Evolutionary conservation across 2,888 invertebrate genomes (phyloP).

Genomic region (Actias luna): DNA sequence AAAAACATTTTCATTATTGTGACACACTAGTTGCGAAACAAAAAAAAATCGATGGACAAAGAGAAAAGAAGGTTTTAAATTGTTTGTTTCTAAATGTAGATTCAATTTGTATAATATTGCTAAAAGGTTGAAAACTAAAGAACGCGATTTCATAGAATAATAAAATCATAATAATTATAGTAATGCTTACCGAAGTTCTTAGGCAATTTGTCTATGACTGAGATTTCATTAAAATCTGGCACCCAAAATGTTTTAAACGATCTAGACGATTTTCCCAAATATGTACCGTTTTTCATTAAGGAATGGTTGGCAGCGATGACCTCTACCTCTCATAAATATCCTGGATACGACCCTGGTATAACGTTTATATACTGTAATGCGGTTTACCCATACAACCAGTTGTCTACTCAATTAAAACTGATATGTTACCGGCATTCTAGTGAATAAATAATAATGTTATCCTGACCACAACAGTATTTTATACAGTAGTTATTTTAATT

Average conservation of each 20-base stretch:
- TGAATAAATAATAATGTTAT: neutral
- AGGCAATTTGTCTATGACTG: no score
- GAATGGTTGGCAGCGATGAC: neutral
- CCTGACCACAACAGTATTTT: neutral
- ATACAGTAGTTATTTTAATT: no score
- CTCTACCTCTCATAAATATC: neutral
- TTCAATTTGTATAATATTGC: no score
- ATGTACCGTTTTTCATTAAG: neutral
- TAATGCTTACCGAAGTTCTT: no score
- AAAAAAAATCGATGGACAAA: no score
- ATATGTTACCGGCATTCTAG: neutral
- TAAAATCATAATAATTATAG: no score
- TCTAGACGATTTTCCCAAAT: neutral
- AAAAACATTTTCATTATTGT: no score
- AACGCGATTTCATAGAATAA: no score
- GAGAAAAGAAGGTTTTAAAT: no score
- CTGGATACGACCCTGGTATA: neutral
- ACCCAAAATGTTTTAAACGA: neutral
- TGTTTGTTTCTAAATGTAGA: no score
- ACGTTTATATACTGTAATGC: neutral
- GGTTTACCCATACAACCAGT: neutral
- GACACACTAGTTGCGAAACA: no score
- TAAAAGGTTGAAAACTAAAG: no score
- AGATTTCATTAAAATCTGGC: neutral
- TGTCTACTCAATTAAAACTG: neutral